phyloP scores from a whole-genome alignment of 2,113 vertebrate species.

The Scopus umbretta region DNA sequence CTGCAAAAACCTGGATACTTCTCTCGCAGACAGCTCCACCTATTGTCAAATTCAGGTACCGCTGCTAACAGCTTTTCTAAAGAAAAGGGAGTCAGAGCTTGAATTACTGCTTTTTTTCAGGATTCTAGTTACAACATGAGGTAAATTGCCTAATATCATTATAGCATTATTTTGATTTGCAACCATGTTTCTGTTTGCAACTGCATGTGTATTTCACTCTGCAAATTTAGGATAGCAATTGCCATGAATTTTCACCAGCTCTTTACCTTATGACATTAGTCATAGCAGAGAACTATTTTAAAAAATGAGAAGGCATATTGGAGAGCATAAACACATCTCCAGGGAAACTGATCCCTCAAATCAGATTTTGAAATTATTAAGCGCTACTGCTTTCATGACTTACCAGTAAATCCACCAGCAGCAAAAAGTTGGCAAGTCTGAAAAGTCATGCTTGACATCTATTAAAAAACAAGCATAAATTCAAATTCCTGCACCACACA shows the following conservation, averaged over 20 bases:
- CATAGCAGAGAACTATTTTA: not conserved
- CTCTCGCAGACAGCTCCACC: slow-evolving; percentile 53
- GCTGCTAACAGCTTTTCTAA: not conserved
- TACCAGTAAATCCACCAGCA: not conserved
- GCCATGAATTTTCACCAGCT: not conserved
- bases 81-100: not conserved
- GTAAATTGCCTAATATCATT: not conserved
- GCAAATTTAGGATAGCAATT: not conserved
- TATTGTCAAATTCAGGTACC: slow-evolving; percentile 17
- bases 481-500: not conserved
- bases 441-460: not conserved
- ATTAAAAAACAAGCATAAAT: not conserved
- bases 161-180: not conserved
- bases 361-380: not conserved
- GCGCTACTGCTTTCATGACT: not conserved
- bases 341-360: not conserved
- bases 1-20: not conserved
- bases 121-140: not conserved
- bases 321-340: not conserved
- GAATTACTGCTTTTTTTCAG: not conserved
- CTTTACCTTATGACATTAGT: not conserved
- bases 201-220: not conserved
- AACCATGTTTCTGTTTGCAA: not conserved
- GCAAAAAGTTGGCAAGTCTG: not conserved
- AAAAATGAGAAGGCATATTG: not conserved